Evolutionary conservation across 2,113 vertebrate species (phyloP).

Genomic region (Dromaius novaehollandiae): DNA sequence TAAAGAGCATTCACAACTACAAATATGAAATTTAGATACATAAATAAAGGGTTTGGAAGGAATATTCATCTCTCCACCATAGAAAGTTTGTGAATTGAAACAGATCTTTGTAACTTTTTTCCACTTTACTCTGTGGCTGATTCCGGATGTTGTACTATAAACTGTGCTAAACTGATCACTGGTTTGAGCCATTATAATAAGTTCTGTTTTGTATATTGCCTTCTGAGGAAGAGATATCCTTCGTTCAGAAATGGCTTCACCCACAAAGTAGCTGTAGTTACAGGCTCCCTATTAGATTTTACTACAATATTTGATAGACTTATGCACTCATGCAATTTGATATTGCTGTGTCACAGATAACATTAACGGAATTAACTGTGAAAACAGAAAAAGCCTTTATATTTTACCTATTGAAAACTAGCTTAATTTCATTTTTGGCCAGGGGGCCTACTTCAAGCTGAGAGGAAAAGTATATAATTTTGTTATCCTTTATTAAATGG

Average conservation of each 20-base stretch:
- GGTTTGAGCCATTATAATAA: not conserved
- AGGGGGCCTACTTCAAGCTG: not conserved
- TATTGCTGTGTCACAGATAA: not conserved
- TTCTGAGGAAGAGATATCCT: not conserved
- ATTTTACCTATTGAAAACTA: constrained; percentile 9
- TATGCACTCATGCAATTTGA: not conserved
- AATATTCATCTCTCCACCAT: not conserved
- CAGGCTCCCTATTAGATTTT: not conserved
- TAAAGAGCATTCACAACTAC: not conserved
- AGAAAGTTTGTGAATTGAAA: not conserved
- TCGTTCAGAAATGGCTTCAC: not conserved
- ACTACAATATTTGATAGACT: not conserved
- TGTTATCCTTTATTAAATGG: constrained; percentile 2
- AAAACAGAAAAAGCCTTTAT: not conserved
- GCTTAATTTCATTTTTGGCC: constrained; percentile 15
- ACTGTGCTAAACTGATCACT: not conserved
- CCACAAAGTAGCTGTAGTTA: not conserved
- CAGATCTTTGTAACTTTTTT: not conserved
- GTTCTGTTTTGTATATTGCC: not conserved
- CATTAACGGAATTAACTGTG: not conserved
- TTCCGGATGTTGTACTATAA: not conserved
- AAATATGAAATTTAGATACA: not conserved
- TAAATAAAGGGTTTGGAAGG: not conserved
- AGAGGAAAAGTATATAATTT: constrained; percentile 11
- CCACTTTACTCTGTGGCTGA: not conserved